Base-by-base conservation (phyloP, 2,797 vertebrate species). In the Malacoraja senta region DNA sequence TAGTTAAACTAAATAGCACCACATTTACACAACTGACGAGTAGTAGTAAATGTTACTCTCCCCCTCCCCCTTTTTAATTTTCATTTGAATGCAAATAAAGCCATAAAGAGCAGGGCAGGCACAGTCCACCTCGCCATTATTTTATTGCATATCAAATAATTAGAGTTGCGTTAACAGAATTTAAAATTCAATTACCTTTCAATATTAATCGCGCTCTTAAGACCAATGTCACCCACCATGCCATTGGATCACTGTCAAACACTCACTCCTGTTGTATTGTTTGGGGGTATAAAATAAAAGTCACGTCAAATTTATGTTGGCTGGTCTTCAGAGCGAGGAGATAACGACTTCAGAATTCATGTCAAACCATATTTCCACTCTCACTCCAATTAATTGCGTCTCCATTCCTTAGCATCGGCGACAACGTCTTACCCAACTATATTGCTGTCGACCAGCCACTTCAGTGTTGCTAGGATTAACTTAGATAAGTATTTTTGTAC, bases 131-230 rank as follows among this genome's bases (percentile, higher is more conserved):
- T 76, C 90, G 68, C 90, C 44, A 74, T 24, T 21, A 53, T 76
- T 74, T 58, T 92, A 76, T 76, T 92, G 90, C 71, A 44, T 29
- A 58, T 44, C 21, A 72, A 38, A 12, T 71, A 72, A 68, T 71
- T 71, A 91, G 90, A 92, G 76, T 29, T 44, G 38, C 53, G 72
- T 76, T 92, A 76, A 35, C n/a, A 35, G 3, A 17, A 35, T 76
- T 92, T 92, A 53, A 76, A 92, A 76, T 76, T 58, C 90, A 92
- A 92, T 58, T 74, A 53, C 9, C 68, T 38, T 76, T 58, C 68
- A 76, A n/a, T 58, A 76, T 76, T 74, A 76, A 76, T 92, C 71
- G n/a, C 44, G 29, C 24, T 13, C 35, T 92, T 53, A 74, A n/a
- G n/a, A 76, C 24, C 71, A 92, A 76, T 92, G 24, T 76, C 38